These are phyloP conservation scores for Portunus trituberculatus DNA, from an alignment of 1,140 invertebrate species.

Conservation along the genomic window DNA sequence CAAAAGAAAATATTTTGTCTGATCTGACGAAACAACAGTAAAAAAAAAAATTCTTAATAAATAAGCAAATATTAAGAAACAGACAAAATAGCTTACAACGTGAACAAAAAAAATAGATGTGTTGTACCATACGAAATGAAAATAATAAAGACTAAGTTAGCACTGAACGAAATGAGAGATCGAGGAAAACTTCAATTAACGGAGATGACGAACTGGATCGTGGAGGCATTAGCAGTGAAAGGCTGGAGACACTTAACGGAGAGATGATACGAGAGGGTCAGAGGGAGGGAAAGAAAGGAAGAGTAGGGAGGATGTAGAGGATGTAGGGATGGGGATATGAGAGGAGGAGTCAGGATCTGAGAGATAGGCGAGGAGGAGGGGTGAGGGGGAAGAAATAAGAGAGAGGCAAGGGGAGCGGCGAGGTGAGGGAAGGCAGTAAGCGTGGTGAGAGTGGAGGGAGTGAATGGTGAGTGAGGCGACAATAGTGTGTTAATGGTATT, in stretches of 20 bases:
- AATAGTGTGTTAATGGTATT: neutral
- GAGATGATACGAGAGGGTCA: neutral
- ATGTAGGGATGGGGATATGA: neutral
- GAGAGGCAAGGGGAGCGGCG: neutral
- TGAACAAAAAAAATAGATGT: no score
- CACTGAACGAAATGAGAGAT: no score
- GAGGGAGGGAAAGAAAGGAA: neutral
- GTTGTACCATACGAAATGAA: no score
- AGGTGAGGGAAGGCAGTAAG: neutral
- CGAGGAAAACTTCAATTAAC: no score
- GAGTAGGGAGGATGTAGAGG: neutral
- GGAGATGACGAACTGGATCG: neutral
- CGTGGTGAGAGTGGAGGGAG: neutral
- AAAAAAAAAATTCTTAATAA: no score
- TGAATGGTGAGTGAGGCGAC: neutral
- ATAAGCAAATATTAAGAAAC: no score
- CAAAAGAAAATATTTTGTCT: no score
- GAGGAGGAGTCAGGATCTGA: neutral
- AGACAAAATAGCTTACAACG: no score
- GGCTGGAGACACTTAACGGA: neutral
- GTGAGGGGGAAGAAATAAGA: conserved; percentile 30
- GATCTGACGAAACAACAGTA: no score
- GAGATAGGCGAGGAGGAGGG: neutral
- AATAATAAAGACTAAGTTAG: no score
- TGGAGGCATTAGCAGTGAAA: neutral